These are phyloP conservation scores for Melanotaenia duboulayi DNA, from an alignment of 2,113 vertebrate species.

Conservation along the genomic window DNA sequence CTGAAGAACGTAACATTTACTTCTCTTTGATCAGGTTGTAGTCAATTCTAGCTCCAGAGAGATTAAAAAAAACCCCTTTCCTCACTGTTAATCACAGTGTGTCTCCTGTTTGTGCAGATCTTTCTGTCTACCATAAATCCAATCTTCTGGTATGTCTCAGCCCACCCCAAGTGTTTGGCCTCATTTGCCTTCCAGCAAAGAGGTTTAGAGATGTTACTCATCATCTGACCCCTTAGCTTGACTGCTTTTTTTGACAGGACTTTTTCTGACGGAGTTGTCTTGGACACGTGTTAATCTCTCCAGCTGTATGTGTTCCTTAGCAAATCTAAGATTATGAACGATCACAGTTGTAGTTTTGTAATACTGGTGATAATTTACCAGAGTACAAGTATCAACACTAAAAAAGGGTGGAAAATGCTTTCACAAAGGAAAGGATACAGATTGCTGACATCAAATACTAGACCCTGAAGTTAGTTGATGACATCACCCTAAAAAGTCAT, in stretches of 20 bases:
- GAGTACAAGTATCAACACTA: slow-evolving; percentile 27
- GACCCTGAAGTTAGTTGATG: slow-evolving; percentile 30
- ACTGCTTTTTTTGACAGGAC: slow-evolving; percentile 5
- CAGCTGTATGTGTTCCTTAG: slow-evolving; percentile 12
- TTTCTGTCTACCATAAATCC: neutral
- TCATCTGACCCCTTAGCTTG: neutral
- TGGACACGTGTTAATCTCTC: neutral
- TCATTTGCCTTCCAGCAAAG: neutral
- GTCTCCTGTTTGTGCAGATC: neutral
- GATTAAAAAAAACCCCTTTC: too few relatives aligned
- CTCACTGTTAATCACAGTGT: too few relatives aligned
- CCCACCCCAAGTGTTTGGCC: neutral
- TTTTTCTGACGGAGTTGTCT: too few relatives aligned
- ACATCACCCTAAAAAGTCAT: slow-evolving; percentile 47
- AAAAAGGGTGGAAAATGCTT: neutral
- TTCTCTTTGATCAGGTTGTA: too few relatives aligned
- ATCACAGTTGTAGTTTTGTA: slow-evolving; percentile 29
- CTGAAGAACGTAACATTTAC: too few relatives aligned
- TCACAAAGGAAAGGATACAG: neutral
- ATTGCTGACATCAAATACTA: slow-evolving; percentile 1
- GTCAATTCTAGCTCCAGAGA: too few relatives aligned
- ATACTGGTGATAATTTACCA: slow-evolving; percentile 23
- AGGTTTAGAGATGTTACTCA: neutral
- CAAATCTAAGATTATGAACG: slow-evolving; percentile 34
- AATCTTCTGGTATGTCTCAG: neutral